These are phyloP conservation scores for Volucella zonaria DNA, from an alignment of 2,888 invertebrate genomes.

Conservation along the genomic window DNA sequence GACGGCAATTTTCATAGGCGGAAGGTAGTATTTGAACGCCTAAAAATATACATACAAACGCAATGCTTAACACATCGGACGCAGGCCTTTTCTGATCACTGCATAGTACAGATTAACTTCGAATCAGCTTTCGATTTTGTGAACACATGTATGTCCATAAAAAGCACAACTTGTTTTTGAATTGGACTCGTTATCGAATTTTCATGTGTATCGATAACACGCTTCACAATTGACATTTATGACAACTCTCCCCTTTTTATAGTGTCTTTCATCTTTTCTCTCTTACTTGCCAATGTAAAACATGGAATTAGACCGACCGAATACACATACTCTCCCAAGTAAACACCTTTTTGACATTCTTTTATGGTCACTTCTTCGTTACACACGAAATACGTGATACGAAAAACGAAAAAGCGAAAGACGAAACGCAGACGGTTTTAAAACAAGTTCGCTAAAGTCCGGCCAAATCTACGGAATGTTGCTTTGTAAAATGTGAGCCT, in stretches of 20 bases:
- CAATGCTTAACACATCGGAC: too few species aligned
- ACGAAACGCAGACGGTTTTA: conserved; percentile 36
- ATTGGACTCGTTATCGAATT: too few species aligned
- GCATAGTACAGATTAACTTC: too few species aligned
- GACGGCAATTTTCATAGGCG: too few species aligned
- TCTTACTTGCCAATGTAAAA: conserved; percentile 19
- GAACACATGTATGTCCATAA: too few species aligned
- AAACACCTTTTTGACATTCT: conserved; percentile 67
- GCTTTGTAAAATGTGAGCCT: conserved; percentile 56
- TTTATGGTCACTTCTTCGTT: conserved; percentile 54
- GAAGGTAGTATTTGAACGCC: too few species aligned
- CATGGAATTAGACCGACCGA: conserved; percentile 21
- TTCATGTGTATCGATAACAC: conserved; percentile 5
- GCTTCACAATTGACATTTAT: conserved; percentile 15
- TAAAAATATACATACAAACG: too few species aligned
- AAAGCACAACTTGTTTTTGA: too few species aligned
- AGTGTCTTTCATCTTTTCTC: not conserved
- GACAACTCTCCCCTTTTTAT: not conserved
- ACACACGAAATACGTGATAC: conserved; percentile 29
- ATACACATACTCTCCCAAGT: conserved; percentile 22
- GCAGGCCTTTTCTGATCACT: too few species aligned
- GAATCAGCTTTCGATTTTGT: too few species aligned
- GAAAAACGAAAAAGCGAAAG: conserved; percentile 8
- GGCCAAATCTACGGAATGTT: conserved; percentile 52
- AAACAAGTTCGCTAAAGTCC: conserved; percentile 48